A percentile compares a stretch with the other conserved stretches of the same genome.
Evolutionary conservation across 2,888 invertebrate genomes (phyloP).

Genomic region (Meghimatium bilineatum): DNA sequence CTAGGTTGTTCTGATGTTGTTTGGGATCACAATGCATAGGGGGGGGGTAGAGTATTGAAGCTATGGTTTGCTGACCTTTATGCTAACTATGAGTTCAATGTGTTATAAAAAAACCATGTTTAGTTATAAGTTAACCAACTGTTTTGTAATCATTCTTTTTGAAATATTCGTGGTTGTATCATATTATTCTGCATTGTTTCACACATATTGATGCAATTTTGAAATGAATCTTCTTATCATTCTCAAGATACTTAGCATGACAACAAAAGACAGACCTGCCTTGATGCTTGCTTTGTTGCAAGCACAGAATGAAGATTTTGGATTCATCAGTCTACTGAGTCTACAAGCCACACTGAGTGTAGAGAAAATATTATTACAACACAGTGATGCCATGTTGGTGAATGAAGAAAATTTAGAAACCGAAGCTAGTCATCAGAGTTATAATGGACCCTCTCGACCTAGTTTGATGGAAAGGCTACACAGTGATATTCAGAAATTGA

Average conservation of each 20-base stretch:
- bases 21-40: too few relatives aligned
- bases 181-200: not conserved
- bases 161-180: not conserved
- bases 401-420: not conserved
- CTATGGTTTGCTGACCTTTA: too few relatives aligned
- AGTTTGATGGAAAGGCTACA: slow-evolving; percentile 11
- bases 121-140: too few relatives aligned
- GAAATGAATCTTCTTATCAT: not conserved
- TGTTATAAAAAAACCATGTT: too few relatives aligned
- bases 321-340: slow-evolving; percentile 55
- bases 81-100: too few relatives aligned
- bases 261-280: slow-evolving; percentile 24
- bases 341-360: slow-evolving; percentile 39
- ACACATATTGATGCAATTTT: not conserved
- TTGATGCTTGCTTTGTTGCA: slow-evolving; percentile 59
- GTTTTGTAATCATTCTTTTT: too few relatives aligned
- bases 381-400: not conserved
- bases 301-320: slow-evolving; percentile 54
- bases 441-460: not conserved
- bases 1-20: too few relatives aligned
- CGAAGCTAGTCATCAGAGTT: not conserved
- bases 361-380: slow-evolving; percentile 42
- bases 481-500: slow-evolving; percentile 21
- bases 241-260: slow-evolving; percentile 54
- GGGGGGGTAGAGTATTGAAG: too few relatives aligned